Conservation (phyloP, 2,888 invertebrate genomes). For the Lasius platythorax region DNA sequence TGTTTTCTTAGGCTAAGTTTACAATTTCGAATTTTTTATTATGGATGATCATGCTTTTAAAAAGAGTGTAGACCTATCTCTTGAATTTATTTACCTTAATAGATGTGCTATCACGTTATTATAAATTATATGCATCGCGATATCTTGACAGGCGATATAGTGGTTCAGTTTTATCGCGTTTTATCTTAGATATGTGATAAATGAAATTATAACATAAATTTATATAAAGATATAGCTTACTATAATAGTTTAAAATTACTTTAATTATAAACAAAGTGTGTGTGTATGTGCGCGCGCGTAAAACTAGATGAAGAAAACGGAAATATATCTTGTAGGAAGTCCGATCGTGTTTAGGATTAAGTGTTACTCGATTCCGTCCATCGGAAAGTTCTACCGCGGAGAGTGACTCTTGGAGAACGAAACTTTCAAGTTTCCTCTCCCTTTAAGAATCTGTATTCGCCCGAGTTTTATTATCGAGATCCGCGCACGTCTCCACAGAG, state of each 20-base stretch:
- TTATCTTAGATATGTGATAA: background rate
- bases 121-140: background rate
- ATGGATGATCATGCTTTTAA: background rate
- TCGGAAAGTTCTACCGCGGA: constrained; percentile 21
- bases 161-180: background rate
- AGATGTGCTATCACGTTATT: background rate
- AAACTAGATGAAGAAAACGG: background rate
- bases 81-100: background rate
- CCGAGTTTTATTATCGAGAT: constrained; percentile 43
- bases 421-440: constrained; percentile 16
- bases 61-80: background rate
- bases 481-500: background rate
- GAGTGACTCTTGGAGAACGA: constrained; percentile 9
- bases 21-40: constrained; percentile 22
- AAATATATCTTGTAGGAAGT: background rate
- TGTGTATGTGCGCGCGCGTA: background rate
- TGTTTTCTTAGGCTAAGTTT: background rate
- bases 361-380: constrained; percentile 2
- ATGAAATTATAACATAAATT: background rate
- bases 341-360: constrained; percentile 13
- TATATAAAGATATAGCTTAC: background rate
- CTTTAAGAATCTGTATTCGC: constrained; percentile 29
- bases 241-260: constrained; percentile 6
- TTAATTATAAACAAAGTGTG: background rate
- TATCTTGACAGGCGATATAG: background rate